Evolutionary conservation across 2,888 invertebrate species (phyloP), one percentile per base, ranked within the genome.

Genomic region (Lysandra coridon): DNA sequence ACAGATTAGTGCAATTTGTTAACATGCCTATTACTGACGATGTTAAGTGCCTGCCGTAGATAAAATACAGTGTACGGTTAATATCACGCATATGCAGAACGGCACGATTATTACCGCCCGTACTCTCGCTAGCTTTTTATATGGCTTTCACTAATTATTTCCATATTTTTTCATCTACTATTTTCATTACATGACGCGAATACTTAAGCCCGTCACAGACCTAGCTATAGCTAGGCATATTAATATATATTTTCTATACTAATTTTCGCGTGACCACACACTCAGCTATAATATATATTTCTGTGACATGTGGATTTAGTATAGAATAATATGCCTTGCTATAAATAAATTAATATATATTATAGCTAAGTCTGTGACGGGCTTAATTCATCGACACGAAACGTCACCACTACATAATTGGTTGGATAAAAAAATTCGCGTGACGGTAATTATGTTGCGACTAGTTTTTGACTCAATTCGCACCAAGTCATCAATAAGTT

Each of bases 131-230:
- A 23, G 14, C 75, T 75, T 75, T 49, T 75, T 49, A 49, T 75
- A 49, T 75, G 49, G 75, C 75, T 75, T 75, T 75, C 75, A 75
- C 75, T 44, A 23, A 49, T 75, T 49, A 49, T 75, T 75, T 44
- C 49, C 69, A 69, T 69, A 30, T 44, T 75, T 75, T 75, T 75
- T 23, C 14, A 23, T n/a, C 14, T 75, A 3, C 75, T 23, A 73
- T 78, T 78, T 78, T 78, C 73, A 78, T 53, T 40, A 60, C 78
- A 78, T 33, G 33, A 73, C 73, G 33, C 10, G 33, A 53, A 78
- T 73, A 49, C 69, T 78, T 0, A 23, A 23, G 23, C 23, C 23
- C 23, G 23, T 23, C 23, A 23, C 23, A 23, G 23, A 23, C 23
- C 23, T 23, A 23, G 23, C 23, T 23, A 23, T 23, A 23, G 23